Evolutionary conservation across 1,140 invertebrate species (phyloP).

Genomic region (Pollicipes pollicipes): DNA sequence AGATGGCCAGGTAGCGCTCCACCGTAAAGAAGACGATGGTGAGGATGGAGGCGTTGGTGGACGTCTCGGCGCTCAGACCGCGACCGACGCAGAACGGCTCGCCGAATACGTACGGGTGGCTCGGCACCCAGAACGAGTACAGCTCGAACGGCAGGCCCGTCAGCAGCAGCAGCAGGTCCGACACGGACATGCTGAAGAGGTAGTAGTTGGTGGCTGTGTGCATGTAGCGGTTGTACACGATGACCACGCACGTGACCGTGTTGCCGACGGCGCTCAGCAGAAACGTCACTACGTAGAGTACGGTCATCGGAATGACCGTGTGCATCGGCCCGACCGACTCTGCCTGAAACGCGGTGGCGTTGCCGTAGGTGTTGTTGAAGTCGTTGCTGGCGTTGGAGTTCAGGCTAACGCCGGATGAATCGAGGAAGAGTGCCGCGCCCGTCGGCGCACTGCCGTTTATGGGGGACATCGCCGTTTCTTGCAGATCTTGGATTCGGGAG

Average conservation of each 20-base stretch:
- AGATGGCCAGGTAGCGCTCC: slow-evolving; percentile 86
- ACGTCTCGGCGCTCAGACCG: slow-evolving; percentile 68
- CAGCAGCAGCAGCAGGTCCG: slow-evolving; percentile 36
- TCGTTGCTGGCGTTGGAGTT: too few relatives aligned
- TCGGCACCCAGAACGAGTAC: slow-evolving; percentile 59
- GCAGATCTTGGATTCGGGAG: too few relatives aligned
- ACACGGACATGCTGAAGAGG: slow-evolving; percentile 51
- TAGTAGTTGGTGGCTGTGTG: slow-evolving; percentile 64
- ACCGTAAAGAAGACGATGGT: slow-evolving; percentile 86
- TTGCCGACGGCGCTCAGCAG: slow-evolving; percentile 38
- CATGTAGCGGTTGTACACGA: slow-evolving; percentile 36
- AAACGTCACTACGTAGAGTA: slow-evolving; percentile 33
- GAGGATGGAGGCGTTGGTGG: slow-evolving; percentile 79
- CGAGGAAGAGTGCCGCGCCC: too few relatives aligned
- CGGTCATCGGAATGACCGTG: slow-evolving; percentile 28
- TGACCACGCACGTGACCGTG: slow-evolving; percentile 39
- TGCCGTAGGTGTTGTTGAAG: too few relatives aligned
- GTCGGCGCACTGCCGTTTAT: too few relatives aligned
- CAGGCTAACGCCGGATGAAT: too few relatives aligned
- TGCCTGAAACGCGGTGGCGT: too few relatives aligned
- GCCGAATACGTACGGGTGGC: slow-evolving; percentile 73
- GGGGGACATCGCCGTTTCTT: too few relatives aligned
- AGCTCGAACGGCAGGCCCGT: slow-evolving; percentile 59
- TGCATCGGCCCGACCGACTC: too few relatives aligned
- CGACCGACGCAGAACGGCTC: slow-evolving; percentile 65